Evolutionary conservation across 2,797 vertebrate species (phyloP).

Genomic region (Harpagifer antarcticus): DNA sequence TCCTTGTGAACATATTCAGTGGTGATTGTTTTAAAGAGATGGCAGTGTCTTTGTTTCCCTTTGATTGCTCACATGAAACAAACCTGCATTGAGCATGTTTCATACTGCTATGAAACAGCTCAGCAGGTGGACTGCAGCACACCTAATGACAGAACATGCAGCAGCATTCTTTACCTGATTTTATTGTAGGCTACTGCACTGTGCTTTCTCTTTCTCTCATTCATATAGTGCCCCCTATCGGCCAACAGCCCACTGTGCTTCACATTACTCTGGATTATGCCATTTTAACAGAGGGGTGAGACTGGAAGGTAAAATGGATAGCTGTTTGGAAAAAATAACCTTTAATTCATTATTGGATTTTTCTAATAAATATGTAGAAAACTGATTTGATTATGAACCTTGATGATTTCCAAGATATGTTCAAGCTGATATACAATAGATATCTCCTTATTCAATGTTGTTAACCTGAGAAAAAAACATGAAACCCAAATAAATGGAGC

Average conservation of each 20-base stretch:
- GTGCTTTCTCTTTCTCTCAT: not conserved
- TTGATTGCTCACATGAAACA: not conserved
- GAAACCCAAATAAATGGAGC: not conserved
- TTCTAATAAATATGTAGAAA: not conserved
- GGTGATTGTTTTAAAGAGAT: not conserved
- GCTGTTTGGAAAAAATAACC: not conserved
- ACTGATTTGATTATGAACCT: not conserved
- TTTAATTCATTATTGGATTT: not conserved
- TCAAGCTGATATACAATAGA: too few relatives aligned
- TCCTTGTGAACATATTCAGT: not conserved
- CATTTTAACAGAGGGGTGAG: conserved; percentile 5
- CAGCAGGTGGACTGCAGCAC: conserved; percentile 3
- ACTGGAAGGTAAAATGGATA: not conserved
- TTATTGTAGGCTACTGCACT: not conserved
- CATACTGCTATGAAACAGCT: not conserved
- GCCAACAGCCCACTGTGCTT: not conserved
- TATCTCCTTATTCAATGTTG: not conserved
- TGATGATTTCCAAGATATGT: not conserved
- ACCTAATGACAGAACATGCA: not conserved
- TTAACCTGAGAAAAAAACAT: not conserved
- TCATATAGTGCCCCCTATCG: conserved; percentile 50
- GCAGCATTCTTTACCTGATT: not conserved
- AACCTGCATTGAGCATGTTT: too few relatives aligned
- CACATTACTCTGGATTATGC: conserved; percentile 33
- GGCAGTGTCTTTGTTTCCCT: not conserved